Base-by-base conservation (phyloP, 2,888 invertebrate genomes). In the Aethes cnicana region DNA sequence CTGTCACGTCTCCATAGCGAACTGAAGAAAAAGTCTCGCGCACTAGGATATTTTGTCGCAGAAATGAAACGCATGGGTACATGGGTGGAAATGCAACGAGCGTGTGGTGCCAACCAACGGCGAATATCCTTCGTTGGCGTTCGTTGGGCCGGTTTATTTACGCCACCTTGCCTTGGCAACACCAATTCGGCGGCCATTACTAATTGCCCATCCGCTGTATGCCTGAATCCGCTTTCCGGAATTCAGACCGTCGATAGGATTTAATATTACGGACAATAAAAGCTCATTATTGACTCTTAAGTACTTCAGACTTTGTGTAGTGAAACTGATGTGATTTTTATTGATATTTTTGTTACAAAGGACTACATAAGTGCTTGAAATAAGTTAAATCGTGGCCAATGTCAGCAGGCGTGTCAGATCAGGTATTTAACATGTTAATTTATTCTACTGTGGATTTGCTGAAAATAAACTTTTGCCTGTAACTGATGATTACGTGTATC, bases 381-480 rank as follows among this genome's bases (percentile, higher is more conserved):
- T 75, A 78, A 73, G 62, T 74, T 86, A 91, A 91, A 91, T 90
- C 91, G 90, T 92, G 91, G 93, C 94, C 94, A 94, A 95, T 95
- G 95, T 95, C 95, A 94, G 94, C 95, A 94, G 94, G 95, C 94
- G 94, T 95, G 94, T 94, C 94, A 93, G 95, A 95, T 92, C 95
- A 95, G 95, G 95, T 95, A 94, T 90, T 83, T 86, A 72, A 66
- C 72, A 72, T 83, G 79, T 78, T 66, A 61, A 61, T 62, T n/a
- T 66, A 63, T 72, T 63, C 72, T 77, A 69, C 65, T 66, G 58
- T 57, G 62, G 55, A 71, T 69, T 68, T 72, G 68, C 58, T 66
- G 56, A 53, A 53, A 50, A 61, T 55, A 60, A 49, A 46, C 58
- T 26, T 48, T 50, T 64, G 64, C 61, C 52, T 56, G 50, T 63